These are phyloP conservation scores for Sisyra terminalis DNA, from an alignment of 2,888 invertebrate species.

Conservation along the genomic window DNA sequence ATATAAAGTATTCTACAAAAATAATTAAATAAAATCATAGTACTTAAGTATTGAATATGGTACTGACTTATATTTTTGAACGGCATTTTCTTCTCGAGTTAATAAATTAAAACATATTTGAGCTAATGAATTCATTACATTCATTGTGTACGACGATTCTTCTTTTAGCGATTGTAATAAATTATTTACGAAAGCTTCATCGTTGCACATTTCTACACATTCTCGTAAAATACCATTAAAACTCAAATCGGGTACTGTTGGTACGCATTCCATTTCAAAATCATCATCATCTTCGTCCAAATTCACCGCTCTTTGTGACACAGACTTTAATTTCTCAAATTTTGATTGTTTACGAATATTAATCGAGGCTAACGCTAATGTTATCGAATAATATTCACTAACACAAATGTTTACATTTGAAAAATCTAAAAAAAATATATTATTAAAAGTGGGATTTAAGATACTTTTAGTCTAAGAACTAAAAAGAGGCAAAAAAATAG, in stretches of 20 bases:
- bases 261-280: conserved; percentile 35
- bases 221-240: conserved; percentile 29
- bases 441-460: neutral
- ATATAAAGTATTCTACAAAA: conserved; percentile 21
- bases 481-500: too few species aligned
- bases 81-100: conserved; percentile 61
- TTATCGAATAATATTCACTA: conserved; percentile 1
- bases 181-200: conserved; percentile 37
- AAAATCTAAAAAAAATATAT: neutral
- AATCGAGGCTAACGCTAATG: conserved; percentile 1
- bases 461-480: too few species aligned
- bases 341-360: conserved; percentile 8
- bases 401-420: neutral
- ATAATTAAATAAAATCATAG: conserved; percentile 4
- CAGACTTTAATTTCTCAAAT: conserved; percentile 5
- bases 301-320: neutral
- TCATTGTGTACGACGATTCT: conserved; percentile 17
- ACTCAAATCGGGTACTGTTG: conserved; percentile 18
- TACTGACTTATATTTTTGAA: conserved; percentile 68
- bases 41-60: neutral
- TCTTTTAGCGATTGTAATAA: conserved; percentile 32
- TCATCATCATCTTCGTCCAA: conserved; percentile 36
- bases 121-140: conserved; percentile 18
- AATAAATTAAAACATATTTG: conserved; percentile 70
- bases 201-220: conserved; percentile 50